phyloP scores from a whole-genome alignment of 2,888 invertebrate genomes.

The Amiota minor region DNA sequence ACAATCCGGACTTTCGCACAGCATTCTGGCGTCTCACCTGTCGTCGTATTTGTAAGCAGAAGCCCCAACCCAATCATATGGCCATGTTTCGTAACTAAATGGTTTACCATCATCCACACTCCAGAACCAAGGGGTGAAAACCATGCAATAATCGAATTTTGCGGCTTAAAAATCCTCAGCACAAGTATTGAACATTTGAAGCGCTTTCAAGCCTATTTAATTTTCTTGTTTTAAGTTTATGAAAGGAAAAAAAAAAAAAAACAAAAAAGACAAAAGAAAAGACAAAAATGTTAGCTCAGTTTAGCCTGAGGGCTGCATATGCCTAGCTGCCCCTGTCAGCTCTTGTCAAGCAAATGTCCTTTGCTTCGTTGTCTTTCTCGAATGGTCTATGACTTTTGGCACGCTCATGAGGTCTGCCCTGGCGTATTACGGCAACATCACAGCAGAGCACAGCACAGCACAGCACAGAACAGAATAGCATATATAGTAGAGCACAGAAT shows the following conservation, averaged over 20 bases:
- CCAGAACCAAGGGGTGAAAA: background rate
- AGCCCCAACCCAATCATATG: constrained; percentile 63
- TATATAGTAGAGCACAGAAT: too few species aligned
- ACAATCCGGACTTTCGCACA: constrained; percentile 88
- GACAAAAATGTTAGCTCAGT: constrained; percentile 17
- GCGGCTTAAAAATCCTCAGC: constrained; percentile 13
- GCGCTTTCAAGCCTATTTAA: constrained; percentile 22
- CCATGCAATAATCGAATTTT: background rate
- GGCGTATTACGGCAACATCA: background rate
- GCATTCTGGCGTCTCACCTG: constrained; percentile 88
- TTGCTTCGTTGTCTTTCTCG: background rate
- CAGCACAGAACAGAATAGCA: too few species aligned
- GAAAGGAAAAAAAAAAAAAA: constrained; percentile 5
- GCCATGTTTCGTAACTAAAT: constrained; percentile 66
- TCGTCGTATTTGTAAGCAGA: constrained; percentile 67
- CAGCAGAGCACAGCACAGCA: background rate
- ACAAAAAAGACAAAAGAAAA: constrained; percentile 34
- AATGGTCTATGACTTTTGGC: background rate
- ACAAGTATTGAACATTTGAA: background rate
- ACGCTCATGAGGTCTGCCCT: background rate
- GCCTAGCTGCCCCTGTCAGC: constrained; percentile 4
- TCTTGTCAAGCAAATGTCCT: constrained; percentile 9
- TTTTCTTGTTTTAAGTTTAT: constrained; percentile 37
- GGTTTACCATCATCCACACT: background rate
- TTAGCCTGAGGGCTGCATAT: background rate